A percentile compares a stretch with the other conserved stretches of the same genome.
Conservation (phyloP, 2,797 vertebrate species). For the Pipistrellus pygmaeus region DNA sequence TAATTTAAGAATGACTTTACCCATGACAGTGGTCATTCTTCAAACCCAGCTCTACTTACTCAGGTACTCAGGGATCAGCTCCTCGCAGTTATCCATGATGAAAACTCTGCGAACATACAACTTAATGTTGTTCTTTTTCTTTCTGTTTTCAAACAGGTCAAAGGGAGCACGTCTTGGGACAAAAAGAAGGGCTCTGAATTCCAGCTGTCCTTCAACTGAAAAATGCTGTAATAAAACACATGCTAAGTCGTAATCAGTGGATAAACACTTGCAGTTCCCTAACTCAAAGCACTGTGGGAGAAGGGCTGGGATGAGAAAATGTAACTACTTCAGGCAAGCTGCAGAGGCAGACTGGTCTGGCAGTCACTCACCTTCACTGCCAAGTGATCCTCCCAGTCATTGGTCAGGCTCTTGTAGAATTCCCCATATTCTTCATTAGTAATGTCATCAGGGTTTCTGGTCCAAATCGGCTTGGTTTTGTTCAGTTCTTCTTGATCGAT, state of each 20-base stretch:
- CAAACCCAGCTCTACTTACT: slow-evolving; percentile 89
- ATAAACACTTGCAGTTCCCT: rapidly evolving
- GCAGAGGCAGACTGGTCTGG: rapidly evolving
- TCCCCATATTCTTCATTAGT: slow-evolving; percentile 96
- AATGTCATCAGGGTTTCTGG: slow-evolving; percentile 96
- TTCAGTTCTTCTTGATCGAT: slow-evolving; percentile 95
- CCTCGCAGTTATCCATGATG: slow-evolving; percentile 99
- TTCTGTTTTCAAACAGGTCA: slow-evolving; percentile 95
- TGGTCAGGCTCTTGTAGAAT: slow-evolving; percentile 97
- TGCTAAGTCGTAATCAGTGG: rapidly evolving
- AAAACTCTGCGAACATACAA: slow-evolving; percentile 97
- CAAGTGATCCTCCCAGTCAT: slow-evolving; percentile 98
- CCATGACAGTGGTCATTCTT: rapidly evolving
- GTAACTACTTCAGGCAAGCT: rapidly evolving
- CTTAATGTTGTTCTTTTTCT: slow-evolving; percentile 97
- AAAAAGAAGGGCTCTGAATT: slow-evolving; percentile 95
- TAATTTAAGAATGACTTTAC: not conserved
- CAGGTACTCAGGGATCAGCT: slow-evolving; percentile 97
- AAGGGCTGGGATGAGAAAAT: not conserved
- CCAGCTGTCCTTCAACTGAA: slow-evolving; percentile 96
- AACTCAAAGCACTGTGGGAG: not conserved
- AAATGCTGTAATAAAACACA: slow-evolving; percentile 85
- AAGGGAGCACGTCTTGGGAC: slow-evolving; percentile 94
- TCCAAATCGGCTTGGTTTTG: slow-evolving; percentile 98
- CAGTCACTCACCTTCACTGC: slow-evolving; percentile 92